Percentiles rank a stretch among this genome's conserved stretches.
These are phyloP conservation scores for Rhinophrynus dorsalis DNA, from an alignment of 2,797 vertebrate species.

Conservation along the genomic window DNA sequence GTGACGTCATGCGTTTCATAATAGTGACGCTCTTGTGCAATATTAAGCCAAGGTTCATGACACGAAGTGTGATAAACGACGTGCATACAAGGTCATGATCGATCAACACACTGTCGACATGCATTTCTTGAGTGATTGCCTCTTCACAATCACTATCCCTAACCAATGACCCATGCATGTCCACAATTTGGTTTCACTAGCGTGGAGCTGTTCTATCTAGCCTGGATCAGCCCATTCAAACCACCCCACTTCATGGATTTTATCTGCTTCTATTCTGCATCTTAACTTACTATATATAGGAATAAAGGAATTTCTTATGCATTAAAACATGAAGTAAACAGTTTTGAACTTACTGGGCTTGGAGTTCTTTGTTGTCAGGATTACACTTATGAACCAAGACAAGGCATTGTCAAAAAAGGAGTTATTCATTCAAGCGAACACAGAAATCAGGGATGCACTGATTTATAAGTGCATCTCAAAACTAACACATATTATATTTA, in stretches of 20 bases:
- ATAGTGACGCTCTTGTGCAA: too few relatives aligned
- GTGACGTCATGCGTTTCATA: too few relatives aligned
- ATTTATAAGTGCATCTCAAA: neutral
- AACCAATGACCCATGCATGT: constrained; percentile 74
- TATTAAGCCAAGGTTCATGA: constrained; percentile 71
- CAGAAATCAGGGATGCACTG: neutral
- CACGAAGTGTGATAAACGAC: constrained; percentile 63
- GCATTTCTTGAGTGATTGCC: constrained; percentile 84
- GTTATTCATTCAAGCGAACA: constrained; percentile 65
- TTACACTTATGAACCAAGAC: constrained; percentile 79
- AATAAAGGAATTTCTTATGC: constrained; percentile 61
- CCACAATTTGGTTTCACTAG: constrained; percentile 60
- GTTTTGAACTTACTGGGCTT: constrained; percentile 63
- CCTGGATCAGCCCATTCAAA: constrained; percentile 65
- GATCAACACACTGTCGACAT: constrained; percentile 80
- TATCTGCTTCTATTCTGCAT: constrained; percentile 57
- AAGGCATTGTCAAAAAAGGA: constrained; percentile 73
- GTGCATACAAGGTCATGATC: constrained; percentile 76
- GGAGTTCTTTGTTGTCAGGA: constrained; percentile 72
- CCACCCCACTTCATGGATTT: constrained; percentile 54
- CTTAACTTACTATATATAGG: constrained; percentile 54
- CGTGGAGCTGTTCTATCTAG: constrained; percentile 48
- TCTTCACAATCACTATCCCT: constrained; percentile 74
- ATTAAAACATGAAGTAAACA: constrained; percentile 69
- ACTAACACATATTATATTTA: too few relatives aligned